Evolutionary conservation across 2,113 vertebrate genomes (phyloP).

Genomic region (Nansenia antarctica): DNA sequence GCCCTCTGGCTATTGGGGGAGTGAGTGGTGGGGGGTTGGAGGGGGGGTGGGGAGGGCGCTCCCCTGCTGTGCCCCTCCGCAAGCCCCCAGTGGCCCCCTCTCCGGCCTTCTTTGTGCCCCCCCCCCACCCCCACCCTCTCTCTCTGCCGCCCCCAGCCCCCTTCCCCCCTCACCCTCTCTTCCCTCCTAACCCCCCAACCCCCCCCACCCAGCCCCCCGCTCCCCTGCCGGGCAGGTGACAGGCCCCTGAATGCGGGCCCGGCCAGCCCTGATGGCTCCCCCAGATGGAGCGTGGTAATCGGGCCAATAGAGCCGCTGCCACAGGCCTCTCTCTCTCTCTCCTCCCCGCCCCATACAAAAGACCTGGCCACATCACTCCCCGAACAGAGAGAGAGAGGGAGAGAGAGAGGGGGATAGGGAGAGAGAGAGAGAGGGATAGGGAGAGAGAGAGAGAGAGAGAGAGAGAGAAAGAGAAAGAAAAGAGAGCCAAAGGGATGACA

Average conservation of each 20-base stretch:
- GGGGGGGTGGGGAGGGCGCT: constrained; percentile 45
- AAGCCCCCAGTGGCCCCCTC: constrained; percentile 79
- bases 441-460: constrained; percentile 31
- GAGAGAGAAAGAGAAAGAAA: constrained; percentile 57
- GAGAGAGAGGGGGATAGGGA: constrained; percentile 17
- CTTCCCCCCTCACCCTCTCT: constrained; percentile 69
- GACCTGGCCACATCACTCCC: constrained; percentile 88
- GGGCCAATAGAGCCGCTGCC: constrained; percentile 96
- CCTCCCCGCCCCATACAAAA: constrained; percentile 89
- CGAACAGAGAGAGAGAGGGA: constrained; percentile 84
- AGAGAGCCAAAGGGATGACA: constrained; percentile 85
- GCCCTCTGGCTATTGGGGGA: constrained; percentile 65
- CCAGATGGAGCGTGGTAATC: constrained; percentile 99
- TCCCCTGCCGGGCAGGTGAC: constrained; percentile 99
- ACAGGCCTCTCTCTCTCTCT: constrained; percentile 87
- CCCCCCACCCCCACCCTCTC: constrained; percentile 70
- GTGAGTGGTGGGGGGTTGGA: constrained; percentile 76
- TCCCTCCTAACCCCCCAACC: constrained; percentile 56
- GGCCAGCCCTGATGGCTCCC: constrained; percentile 96
- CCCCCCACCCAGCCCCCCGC: constrained; percentile 73
- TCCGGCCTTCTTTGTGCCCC: constrained; percentile 63
- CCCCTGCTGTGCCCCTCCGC: constrained; percentile 81
- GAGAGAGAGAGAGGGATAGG: constrained; percentile 42
- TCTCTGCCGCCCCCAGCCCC: constrained; percentile 61
- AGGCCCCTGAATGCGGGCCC: constrained; percentile 91